phyloP scores from a whole-genome alignment of 2,113 vertebrate genomes.

The Urocitellus parryii region DNA sequence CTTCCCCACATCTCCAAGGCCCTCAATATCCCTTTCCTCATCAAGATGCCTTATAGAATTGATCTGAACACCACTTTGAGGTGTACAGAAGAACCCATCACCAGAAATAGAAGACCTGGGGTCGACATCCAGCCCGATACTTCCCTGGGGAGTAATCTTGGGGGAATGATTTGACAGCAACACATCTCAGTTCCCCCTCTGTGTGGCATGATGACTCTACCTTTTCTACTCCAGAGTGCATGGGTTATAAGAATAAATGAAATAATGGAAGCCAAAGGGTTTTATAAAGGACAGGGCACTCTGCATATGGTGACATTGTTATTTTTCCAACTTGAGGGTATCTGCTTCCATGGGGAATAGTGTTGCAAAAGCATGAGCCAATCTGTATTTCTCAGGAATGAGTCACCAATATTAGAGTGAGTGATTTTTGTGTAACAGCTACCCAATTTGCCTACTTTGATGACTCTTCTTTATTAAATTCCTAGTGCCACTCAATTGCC shows the following conservation, averaged over 20 bases:
- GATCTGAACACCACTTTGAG: not conserved
- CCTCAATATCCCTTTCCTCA: not conserved
- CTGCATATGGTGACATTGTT: not conserved
- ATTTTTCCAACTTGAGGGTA: not conserved
- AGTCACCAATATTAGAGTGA: not conserved
- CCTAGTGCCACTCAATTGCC: not conserved
- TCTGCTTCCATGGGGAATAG: not conserved
- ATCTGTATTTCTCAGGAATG: not conserved
- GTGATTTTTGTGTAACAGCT: not conserved
- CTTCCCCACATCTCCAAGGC: not conserved
- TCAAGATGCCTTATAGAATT: not conserved
- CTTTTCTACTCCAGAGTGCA: not conserved
- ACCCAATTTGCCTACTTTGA: not conserved
- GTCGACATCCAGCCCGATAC: not conserved
- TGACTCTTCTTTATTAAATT: not conserved
- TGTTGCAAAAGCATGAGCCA: not conserved
- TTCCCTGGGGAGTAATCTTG: not conserved
- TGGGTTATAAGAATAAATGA: not conserved
- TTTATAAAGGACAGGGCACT: not conserved
- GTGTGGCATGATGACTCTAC: not conserved
- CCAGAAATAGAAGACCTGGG: not conserved
- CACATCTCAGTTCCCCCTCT: not conserved
- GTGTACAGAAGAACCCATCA: not conserved
- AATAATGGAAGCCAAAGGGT: not conserved
- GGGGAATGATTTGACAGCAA: not conserved